Evolutionary conservation across 2,888 invertebrate genomes (phyloP), one percentile per base, ranked within the genome.

Genomic region (Protodeltote pygarga): DNA sequence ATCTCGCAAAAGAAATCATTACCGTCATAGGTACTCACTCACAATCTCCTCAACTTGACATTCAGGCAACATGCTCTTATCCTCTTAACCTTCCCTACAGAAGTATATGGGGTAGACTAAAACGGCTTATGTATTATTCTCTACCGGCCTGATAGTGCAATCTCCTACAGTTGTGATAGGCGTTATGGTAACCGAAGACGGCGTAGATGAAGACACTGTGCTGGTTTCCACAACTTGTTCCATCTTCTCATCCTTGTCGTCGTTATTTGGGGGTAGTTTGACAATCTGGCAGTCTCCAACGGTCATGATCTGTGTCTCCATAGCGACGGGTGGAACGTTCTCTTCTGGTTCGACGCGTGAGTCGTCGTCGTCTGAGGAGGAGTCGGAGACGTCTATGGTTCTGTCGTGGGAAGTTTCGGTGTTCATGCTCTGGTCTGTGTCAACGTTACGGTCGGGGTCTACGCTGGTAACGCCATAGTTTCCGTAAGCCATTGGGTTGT

Each of bases 211-310:
- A 4, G 81, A 72, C 1, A 81, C 79, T 3, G 73, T 39, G 24
- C 53, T 69, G 13, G 61, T 60, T 14, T 83, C 83, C 2, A 71
- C 72, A 3, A 71, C 71, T 11, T 70, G 75, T 3, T 83, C 82
- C n/a, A 57, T 39, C 37, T 79, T 79, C 2, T 87, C 83, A 1
- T 85, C 85, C 31, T 84, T 79, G 0, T 86, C 84, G 0, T 87
- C 89, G 23, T 65, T 74, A 13, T 62, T 76, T 4, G 87, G 78
- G 9, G 90, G 89, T 3, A 92, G 83, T 49, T 92, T 92, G 19
- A 92, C 89, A 31, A 92, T 92, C 75, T 92, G 92, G 57, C 92
- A 92, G 76, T 92, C 92, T 3, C 92, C 92, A 1, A 92, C 91
- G n/a, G 90, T 92, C 88, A 92, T 87, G 32, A 91, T 86, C 46